Base-by-base conservation (phyloP, 2,113 vertebrate species). In the Pimephales promelas region DNA sequence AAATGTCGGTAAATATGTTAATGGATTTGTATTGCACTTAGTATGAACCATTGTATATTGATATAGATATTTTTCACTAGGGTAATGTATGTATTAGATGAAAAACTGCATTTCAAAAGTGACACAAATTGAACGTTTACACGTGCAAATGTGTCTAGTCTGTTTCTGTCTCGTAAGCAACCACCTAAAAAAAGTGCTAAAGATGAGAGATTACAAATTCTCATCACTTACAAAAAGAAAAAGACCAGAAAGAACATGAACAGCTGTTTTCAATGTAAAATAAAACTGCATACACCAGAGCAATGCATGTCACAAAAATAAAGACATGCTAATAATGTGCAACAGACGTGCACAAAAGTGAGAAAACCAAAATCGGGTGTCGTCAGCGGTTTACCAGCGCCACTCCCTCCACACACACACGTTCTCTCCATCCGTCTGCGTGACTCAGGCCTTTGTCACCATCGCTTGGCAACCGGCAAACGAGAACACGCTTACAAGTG, bases 391-490 rank as follows among this genome's bases (percentile, higher is more conserved):
- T 68, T 31, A 16, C 59, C n/a, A n/a, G n/a, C 24, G 28, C 75
- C 54, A 40, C 72, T 24, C 76, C 18, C 66, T 71, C 26, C 26
- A 11, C 72, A 74, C 7, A 74, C 7, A 40, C 40, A 40, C 4
- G 24, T 28, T 88, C 83, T 83, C 82, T 34, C 56, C 5, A n/a
- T 84, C 72, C 81, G n/a, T 22, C 64, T 71, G 40, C 24, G 59
- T 92, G 92, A 92, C 89, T 94, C 90, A 90, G 80, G n/a, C 81
- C 26, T 89, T 87, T 83, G 90, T 92, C 91, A 94, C 79, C 49
- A 89, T 91, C 76, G 86, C 92, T 91, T 91, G 85, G 92, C 89
- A 92, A 94, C 92, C 87, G 83, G 76, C 28, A 88, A 89, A 87
- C 88, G 86, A 90, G 89, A 87, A 88, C 87, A 76, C 81, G 87